Percentiles rank a stretch among this genome's conserved stretches.
phyloP scores from a whole-genome alignment of 2,797 vertebrate genomes.

The Pseudochromis fuscus region DNA sequence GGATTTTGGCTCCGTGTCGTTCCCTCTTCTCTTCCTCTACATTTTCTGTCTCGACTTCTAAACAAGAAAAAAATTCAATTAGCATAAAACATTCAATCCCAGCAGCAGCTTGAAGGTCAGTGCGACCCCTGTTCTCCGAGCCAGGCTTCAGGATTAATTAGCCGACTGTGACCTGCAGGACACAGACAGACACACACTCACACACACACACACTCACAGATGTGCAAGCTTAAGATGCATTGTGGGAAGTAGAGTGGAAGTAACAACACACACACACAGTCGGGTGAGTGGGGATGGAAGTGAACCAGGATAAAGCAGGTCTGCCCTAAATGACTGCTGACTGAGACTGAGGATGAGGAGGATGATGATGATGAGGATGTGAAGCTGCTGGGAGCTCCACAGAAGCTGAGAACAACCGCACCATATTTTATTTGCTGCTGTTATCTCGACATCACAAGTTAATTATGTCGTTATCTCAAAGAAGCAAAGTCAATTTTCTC shows the following conservation, averaged over 20 bases:
- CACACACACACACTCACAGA: slow-evolving; percentile 7
- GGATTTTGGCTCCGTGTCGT: not conserved
- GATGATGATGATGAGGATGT: too few relatives aligned
- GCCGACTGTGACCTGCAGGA: not conserved
- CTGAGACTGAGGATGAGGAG: not conserved
- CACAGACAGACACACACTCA: not conserved
- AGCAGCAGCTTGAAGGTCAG: slow-evolving; percentile 4
- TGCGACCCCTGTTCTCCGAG: not conserved
- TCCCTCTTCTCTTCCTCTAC: not conserved
- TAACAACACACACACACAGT: not conserved
- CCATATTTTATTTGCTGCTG: too few relatives aligned
- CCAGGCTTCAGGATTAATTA: not conserved
- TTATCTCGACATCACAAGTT: too few relatives aligned
- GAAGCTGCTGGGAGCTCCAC: not conserved
- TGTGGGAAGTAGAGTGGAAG: slow-evolving; percentile 46
- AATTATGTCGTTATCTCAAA: too few relatives aligned
- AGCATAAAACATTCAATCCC: too few relatives aligned
- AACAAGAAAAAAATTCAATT: too few relatives aligned
- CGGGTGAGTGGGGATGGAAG: not conserved
- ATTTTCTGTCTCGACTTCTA: not conserved
- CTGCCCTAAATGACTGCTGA: not conserved
- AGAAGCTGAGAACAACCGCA: too few relatives aligned
- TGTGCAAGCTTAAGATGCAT: slow-evolving; percentile 8
- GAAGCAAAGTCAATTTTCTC: too few relatives aligned
- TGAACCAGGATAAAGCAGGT: not conserved